Base-by-base conservation (phyloP, 2,888 invertebrate species). In the Cecidostiba fungosa region DNA sequence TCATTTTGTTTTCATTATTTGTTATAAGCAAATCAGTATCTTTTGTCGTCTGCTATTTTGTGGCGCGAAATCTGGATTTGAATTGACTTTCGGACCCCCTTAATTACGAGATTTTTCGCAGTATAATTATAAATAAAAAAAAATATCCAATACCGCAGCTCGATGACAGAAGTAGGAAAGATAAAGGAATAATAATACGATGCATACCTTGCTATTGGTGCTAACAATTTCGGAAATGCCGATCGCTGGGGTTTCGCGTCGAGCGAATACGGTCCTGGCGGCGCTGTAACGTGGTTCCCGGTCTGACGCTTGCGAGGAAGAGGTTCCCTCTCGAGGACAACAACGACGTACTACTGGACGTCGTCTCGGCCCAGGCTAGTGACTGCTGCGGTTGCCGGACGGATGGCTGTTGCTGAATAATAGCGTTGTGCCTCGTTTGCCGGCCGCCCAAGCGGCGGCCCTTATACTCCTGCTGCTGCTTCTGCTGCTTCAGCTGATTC, bases 191-290 rank as follows among this genome's bases (percentile, higher is more conserved):
- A 16, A 19, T 16, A 74, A 8, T 50, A 3, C 26, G 12, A 74
- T 23, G 26, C 29, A 32, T n/a, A 91, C 93, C 93, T 92, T 92
- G 90, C 92, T 92, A 93, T 91, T 91, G 93, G 92, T 93, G 93
- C 93, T 93, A 93, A 93, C 93, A 93, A 90, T 93, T 93, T 91
- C 91, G 90, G 89, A 91, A 92, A 90, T 91, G 91, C 91, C 91
- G 91, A 89, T 91, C 91, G 91, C 91, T 90, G 90, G 91, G 90
- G 89, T 91, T 89, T 91, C 88, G 89, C 87, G 88, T 88, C 85
- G 86, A 87, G 87, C 87, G 88, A 89, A 80, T 66, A 39, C 85
- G 85, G 62, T 85, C 85, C 76, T 76, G 80, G 70, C 85, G 70
- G 47, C 86, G 62, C 70, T 78, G 78, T 69, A 23, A 14, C 83